A percentile compares a stretch with the other conserved stretches of the same genome.
phyloP scores from a whole-genome alignment of 2,888 invertebrate species.

The Zeuzera pyrina region DNA sequence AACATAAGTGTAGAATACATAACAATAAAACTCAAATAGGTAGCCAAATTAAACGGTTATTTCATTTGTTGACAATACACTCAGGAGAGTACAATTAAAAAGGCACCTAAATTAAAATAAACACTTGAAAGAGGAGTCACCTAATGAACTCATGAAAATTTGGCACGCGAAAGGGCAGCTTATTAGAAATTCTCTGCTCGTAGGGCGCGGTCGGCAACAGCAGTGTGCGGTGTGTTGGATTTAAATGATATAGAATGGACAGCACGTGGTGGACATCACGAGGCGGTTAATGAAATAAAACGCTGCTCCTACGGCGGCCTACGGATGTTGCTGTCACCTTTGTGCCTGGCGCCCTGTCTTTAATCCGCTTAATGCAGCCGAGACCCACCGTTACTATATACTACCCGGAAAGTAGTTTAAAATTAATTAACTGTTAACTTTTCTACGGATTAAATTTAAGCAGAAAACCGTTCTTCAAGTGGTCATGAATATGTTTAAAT shows the following conservation, averaged over 20 bases:
- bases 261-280: conserved; percentile 9
- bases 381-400: neutral
- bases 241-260: conserved; percentile 6
- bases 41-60: no score
- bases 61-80: no score
- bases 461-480: no score
- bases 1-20: no score
- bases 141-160: conserved; percentile 58
- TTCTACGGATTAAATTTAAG: no score
- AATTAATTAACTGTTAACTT: conserved; percentile 4
- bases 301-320: conserved; percentile 6
- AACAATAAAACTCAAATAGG: no score
- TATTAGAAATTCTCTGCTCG: conserved; percentile 52
- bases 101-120: conserved; percentile 45
- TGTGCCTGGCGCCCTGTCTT: conserved; percentile 6
- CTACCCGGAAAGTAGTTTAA: conserved; percentile 1
- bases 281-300: conserved; percentile 20
- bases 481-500: no score
- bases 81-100: no score
- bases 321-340: conserved; percentile 7
- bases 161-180: conserved; percentile 43
- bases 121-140: conserved; percentile 48
- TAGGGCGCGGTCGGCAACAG: conserved; percentile 29
- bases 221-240: conserved; percentile 15
- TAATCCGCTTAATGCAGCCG: conserved; percentile 15